Evolutionary conservation across 2,113 vertebrate species (phyloP), one percentile per base, ranked within the genome.

Genomic region (Dasyprocta punctata): DNA sequence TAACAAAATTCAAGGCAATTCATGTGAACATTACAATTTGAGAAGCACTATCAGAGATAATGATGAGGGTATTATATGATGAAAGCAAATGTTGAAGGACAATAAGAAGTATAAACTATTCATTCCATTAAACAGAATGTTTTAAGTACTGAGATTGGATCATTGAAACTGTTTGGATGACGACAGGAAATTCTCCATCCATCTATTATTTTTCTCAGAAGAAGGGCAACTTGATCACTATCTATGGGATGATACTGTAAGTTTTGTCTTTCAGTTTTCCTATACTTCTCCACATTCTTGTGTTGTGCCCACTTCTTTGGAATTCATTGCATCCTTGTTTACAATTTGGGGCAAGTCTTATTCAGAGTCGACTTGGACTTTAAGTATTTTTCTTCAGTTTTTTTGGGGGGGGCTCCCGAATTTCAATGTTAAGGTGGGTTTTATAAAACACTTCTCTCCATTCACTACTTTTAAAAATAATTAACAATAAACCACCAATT

Each of bases 241-340:
- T 38, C 2, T 28, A 0, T 8, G 26, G 22, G 38, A n/a, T 5
- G 19, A 10, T 20, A 26, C 3, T 8, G 0, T 65, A 17, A 44
- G 6, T 26, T 47, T 65, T 38, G 2, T 1, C 49, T 4, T 33
- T 75, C 26, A 33, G 19, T 6, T 28, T 91, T 73, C 56, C 44
- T n/a, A 2, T 5, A 28, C 28, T 6, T 44, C 44, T 12, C 20
- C 16, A 1, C 19, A 30, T 85, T 81, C n/a, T 24, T 24, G 63
- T 17, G 7, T 33, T 36, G 7, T 10, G 11, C 14, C 10, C 28
- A 5, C 30, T 82, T 38, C 30, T 60, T 19, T 85, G 41, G 13
- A n/a, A 19, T 14, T 49, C 36, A 38, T 22, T 24, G n/a, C 4
- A 89, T 14, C 19, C 5, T 49, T n/a, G 3, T 19, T 26, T 36